Evolutionary conservation across 2,888 invertebrate species (phyloP), one percentile per base, ranked within the genome.

Genomic region (Quadroppia sp.): DNA sequence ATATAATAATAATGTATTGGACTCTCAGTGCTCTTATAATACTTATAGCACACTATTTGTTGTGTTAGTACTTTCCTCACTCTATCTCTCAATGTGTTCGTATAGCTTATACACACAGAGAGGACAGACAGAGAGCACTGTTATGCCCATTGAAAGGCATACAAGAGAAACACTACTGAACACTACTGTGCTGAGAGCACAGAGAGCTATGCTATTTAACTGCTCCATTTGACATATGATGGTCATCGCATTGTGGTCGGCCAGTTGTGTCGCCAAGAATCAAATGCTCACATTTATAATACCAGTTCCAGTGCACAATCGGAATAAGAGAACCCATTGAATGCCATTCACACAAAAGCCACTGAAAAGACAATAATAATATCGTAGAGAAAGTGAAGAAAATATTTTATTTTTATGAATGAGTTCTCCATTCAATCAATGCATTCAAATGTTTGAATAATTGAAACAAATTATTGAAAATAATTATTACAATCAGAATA

Each of bases 201-300:
- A 11, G n/a, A n/a, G n/a, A n/a, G 59, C 59, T 15, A 6, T 15
- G 59, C 59, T 30, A 59, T 59, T 59, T 59, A 59, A 59, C 25
- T 30, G 59, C 59, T 30, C 59, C 59, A 59, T 59, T 59, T 59
- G 59, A 59, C 59, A 59, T 59, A 59, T 59, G 59, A 59, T 59
- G 59, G 59, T 30, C 59, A 59, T 59, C 30, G 59, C n/a, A 59
- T 59, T 59, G 59, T 30, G 59, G 59, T 59, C 32, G 30, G 28
- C 25, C 9, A 30, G 28, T 30, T 48, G 59, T 59, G 59, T 59
- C 59, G 30, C 59, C 23, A 59, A 30, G 59, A 59, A 59, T 59
- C 30, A 59, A 59, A 59, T 53, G 59, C 32, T 59, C 17, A 6
- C 59, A 59, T 13, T 30, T 59, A 59, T 23, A 3, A 23, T 25